phyloP scores from a whole-genome alignment of 2,888 invertebrate genomes.

The Erebia aethiops region DNA sequence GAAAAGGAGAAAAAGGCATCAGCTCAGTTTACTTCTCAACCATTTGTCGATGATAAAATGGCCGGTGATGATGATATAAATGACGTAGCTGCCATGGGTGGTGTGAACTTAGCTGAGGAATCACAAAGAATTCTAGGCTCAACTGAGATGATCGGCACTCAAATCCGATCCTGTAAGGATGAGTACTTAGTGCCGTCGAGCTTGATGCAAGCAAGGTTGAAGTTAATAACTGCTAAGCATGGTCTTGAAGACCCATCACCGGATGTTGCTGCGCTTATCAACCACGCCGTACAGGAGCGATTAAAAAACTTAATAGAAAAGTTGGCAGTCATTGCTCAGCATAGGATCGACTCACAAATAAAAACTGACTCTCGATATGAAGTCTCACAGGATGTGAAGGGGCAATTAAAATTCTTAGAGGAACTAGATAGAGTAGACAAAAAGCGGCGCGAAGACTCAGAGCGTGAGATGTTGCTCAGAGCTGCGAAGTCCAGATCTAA shows the following conservation, averaged over 20 bases:
- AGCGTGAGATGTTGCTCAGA: constrained; percentile 95
- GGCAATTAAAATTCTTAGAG: constrained; percentile 98
- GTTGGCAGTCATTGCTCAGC: constrained; percentile 95
- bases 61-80: constrained; percentile 98
- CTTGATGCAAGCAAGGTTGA: constrained; percentile 89
- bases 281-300: constrained; percentile 97
- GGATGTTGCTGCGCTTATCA: constrained; percentile 95
- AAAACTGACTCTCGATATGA: constrained; percentile 96
- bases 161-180: constrained; percentile 95
- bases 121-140: constrained; percentile 96
- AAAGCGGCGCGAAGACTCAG: constrained; percentile 96
- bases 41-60: constrained; percentile 78
- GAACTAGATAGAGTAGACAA: constrained; percentile 97
- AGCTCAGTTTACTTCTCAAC: constrained; percentile 59
- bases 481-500: constrained; percentile 98
- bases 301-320: constrained; percentile 95
- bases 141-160: constrained; percentile 94
- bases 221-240: constrained; percentile 87
- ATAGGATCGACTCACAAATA: constrained; percentile 93
- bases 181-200: constrained; percentile 92
- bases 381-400: constrained; percentile 92
- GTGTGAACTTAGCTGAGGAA: constrained; percentile 98
- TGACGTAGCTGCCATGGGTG: constrained; percentile 99
- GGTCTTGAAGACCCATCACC: constrained; percentile 92
- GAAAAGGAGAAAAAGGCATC: constrained; percentile 89